phyloP scores from a whole-genome alignment of 2,113 vertebrate genomes.

The Cyphomyrus plagiostoma region DNA sequence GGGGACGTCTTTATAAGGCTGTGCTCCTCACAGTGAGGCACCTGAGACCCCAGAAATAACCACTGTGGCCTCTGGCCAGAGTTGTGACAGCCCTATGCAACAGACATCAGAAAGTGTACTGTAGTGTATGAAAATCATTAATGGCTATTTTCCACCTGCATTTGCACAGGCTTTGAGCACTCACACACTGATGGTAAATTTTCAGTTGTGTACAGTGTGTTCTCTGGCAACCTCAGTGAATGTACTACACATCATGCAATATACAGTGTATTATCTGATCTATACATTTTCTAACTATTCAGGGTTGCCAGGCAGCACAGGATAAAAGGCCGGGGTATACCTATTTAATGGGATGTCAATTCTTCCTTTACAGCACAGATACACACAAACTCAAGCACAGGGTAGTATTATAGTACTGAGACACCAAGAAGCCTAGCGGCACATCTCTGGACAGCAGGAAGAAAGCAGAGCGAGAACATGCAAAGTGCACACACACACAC shows the following conservation, averaged over 20 bases:
- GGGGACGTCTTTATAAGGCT: conserved; percentile 27
- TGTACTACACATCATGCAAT: background rate
- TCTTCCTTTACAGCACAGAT: background rate
- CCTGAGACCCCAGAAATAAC: conserved; percentile 24
- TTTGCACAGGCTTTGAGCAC: background rate
- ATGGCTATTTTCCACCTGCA: background rate
- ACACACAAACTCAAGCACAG: background rate
- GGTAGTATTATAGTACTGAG: background rate
- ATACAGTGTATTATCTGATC: background rate
- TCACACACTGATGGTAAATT: background rate
- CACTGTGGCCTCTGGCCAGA: conserved; percentile 3
- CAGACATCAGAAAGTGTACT: background rate
- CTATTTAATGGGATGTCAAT: background rate
- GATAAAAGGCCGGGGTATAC: background rate
- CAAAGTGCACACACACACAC: background rate
- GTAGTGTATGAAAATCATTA: conserved; percentile 12
- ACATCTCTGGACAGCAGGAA: background rate
- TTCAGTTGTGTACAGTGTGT: background rate
- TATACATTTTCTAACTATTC: background rate
- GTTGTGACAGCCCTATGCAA: background rate
- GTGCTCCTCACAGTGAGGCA: conserved; percentile 10
- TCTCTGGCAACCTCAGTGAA: background rate
- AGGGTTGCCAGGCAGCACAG: background rate
- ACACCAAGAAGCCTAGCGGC: background rate
- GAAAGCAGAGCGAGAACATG: background rate